Conservation (phyloP, 2,797 vertebrate species). For the Pantherophis vulpinus region DNA sequence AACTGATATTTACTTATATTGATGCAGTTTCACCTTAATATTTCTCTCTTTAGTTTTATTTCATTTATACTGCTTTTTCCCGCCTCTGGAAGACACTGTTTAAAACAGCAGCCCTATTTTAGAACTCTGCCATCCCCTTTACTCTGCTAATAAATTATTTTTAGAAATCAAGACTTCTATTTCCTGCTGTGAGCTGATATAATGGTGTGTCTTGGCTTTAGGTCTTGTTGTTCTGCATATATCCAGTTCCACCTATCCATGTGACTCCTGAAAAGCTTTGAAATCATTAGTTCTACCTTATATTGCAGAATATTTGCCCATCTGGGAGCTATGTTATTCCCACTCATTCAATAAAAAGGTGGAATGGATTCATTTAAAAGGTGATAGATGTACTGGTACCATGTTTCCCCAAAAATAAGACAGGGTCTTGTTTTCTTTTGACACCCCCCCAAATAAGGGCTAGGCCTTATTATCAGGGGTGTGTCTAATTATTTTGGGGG, state of each 20-base stretch:
- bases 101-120: background rate
- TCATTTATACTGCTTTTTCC: background rate
- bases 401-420: too few relatives aligned
- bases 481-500: too few relatives aligned
- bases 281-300: background rate
- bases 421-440: too few relatives aligned
- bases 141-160: background rate
- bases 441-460: too few relatives aligned
- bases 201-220: background rate
- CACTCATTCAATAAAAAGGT: background rate
- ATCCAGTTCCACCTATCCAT: background rate
- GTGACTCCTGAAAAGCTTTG: background rate
- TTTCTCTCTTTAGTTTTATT: background rate
- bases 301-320: background rate
- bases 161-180: background rate
- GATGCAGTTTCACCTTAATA: background rate
- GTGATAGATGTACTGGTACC: background rate
- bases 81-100: background rate
- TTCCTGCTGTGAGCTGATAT: background rate
- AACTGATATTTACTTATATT: background rate
- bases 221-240: background rate
- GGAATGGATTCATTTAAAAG: background rate
- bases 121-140: background rate
- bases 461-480: too few relatives aligned
- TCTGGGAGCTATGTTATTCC: background rate